Percentiles rank a stretch among this genome's conserved stretches.
phyloP scores from a whole-genome alignment of 37 sponge, comb jelly and placozoan species.

The Bolinopsis microptera region DNA sequence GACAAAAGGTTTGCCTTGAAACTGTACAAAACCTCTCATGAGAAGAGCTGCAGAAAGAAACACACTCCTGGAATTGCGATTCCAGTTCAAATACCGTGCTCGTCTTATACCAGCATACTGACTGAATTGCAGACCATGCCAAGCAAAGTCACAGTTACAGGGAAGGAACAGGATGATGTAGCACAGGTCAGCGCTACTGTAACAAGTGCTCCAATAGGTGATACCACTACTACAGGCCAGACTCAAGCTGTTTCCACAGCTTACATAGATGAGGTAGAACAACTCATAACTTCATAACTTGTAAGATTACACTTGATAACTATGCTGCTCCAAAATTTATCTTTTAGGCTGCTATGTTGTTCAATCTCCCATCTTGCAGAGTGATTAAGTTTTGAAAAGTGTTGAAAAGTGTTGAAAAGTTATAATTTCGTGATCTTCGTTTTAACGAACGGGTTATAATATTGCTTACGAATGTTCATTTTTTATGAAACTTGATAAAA shows the following conservation, averaged over 20 bases:
- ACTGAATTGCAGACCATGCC: not conserved
- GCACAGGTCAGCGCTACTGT: not conserved
- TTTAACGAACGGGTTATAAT: no score
- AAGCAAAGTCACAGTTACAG: not conserved
- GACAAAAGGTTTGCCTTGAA: conserved; percentile 43
- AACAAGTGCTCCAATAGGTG: not conserved
- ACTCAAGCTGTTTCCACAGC: not conserved
- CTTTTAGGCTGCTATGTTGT: no score
- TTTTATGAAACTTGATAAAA: no score
- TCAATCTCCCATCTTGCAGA: no score
- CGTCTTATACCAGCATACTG: not conserved
- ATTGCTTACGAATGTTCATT: no score
- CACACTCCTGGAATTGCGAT: not conserved
- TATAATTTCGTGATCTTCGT: no score
- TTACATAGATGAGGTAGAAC: conserved; percentile 34
- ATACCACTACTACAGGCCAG: not conserved
- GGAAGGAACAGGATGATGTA: not conserved
- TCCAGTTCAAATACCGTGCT: conserved; percentile 27
- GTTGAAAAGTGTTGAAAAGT: no score
- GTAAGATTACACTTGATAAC: not conserved
- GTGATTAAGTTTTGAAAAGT: no score
- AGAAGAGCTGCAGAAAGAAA: conserved; percentile 54
- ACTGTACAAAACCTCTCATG: conserved; percentile 53
- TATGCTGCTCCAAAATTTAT: not conserved
- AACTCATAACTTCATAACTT: not conserved